These are phyloP conservation scores for Hemiprocne comata DNA, from an alignment of 2,113 vertebrate genomes.

Conservation along the genomic window DNA sequence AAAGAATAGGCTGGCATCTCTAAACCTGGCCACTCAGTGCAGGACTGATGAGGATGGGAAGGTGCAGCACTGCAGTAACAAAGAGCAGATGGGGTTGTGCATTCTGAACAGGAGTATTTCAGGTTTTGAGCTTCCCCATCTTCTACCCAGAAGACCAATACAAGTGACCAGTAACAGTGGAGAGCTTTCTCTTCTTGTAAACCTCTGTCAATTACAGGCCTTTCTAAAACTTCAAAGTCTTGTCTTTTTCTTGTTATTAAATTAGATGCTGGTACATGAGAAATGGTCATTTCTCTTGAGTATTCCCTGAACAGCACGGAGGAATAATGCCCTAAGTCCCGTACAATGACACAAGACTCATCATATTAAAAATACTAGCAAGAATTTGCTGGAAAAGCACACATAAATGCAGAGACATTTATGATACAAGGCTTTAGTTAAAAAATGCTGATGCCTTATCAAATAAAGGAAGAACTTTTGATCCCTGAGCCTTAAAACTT, in stretches of 20 bases:
- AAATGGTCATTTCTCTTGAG: not conserved
- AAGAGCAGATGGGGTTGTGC: not conserved
- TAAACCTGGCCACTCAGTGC: not conserved
- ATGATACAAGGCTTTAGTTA: not conserved
- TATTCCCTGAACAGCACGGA: not conserved
- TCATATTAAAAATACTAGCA: not conserved
- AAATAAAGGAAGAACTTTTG: not conserved
- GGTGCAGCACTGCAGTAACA: not conserved
- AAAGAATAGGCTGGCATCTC: not conserved
- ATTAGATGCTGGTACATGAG: not conserved
- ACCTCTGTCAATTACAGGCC: accelerated
- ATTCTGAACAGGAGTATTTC: not conserved
- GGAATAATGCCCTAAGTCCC: not conserved
- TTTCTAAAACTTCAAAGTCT: not conserved
- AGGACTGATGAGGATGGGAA: not conserved
- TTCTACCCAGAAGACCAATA: not conserved
- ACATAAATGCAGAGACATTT: not conserved
- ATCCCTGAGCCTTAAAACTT: not conserved
- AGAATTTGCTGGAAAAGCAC: not conserved
- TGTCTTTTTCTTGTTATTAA: not conserved
- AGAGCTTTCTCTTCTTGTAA: not conserved
- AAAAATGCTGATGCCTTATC: not conserved
- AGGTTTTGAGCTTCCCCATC: not conserved
- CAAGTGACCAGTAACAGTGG: not conserved
- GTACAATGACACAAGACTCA: not conserved